Base-by-base conservation (phyloP, 35 echinoderm and acorn worm genomes). In the Hemicentrotus pulcherrimus region DNA sequence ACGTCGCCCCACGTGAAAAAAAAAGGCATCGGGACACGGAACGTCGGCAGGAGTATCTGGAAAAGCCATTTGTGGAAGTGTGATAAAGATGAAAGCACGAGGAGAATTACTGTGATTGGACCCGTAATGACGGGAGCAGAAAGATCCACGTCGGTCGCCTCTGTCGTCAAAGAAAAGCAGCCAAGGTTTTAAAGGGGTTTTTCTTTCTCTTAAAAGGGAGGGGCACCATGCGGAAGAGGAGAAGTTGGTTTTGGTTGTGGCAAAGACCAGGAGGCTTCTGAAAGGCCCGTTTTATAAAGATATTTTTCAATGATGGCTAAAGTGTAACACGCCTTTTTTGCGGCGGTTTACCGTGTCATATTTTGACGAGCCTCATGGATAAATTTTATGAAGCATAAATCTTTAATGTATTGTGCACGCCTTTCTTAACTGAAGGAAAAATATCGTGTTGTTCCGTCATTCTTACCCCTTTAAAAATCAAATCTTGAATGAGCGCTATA, bases 61-160 rank as follows among this genome's bases (percentile, higher is more conserved):
- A 33, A 90, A 90, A 90, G 88, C 88, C 88, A 90, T 90, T 90
- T 90, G 45, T 90, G 88, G 88, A 90, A 90, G 88, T 90, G 88
- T 90, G 88, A 90, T 90, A 0, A 32, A 45, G 88, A 15, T 90
- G 88, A 24, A 47, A 90, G 88, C 88, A 45, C 16, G 46, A 41
- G 32, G 88, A 47, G 88, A 90, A 33, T 90, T 47, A 47, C 32
- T 8, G 88, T 18, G 88, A 90, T 90, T 90, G 88, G 24, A 78
- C 46, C 88, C 88, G 52, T 90, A 90, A 90, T 47, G 88, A 90
- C 88, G 19, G 32, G 46, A 90, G 32, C 88, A 90, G 88, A 47
- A 90, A 47, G 87, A 90, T 90, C 65, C 15, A 78, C 65, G 19
- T 78, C 65, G 65, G 65, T 78, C 65, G 65, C 28, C 28, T 78